Percentiles rank a stretch among this genome's conserved stretches.
Conservation (phyloP, 2,797 vertebrate genomes). For the Craterocephalus amniculus region DNA sequence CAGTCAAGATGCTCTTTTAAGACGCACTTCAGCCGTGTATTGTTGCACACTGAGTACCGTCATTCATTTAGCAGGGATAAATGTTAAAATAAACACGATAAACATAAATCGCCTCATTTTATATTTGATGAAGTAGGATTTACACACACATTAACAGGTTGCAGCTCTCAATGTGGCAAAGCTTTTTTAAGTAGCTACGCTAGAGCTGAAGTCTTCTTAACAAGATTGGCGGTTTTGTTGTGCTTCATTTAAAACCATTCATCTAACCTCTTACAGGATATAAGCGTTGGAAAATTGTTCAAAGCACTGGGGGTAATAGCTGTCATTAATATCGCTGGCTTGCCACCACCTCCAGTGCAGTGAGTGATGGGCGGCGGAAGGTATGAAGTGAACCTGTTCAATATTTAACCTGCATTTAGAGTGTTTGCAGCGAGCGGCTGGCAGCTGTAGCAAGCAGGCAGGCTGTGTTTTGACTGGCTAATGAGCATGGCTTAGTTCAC, state of each 20-base stretch:
- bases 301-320: slow-evolving; percentile 58
- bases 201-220: slow-evolving; percentile 37
- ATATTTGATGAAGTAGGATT: slow-evolving; percentile 12
- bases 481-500: slow-evolving; percentile 40
- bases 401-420: slow-evolving; percentile 72
- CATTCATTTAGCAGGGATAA: slow-evolving; percentile 23
- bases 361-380: slow-evolving; percentile 51
- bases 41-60: slow-evolving; percentile 11
- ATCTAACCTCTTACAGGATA: slow-evolving; percentile 47
- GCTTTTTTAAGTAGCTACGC: slow-evolving; percentile 23
- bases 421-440: slow-evolving; percentile 65
- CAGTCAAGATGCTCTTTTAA: slow-evolving; percentile 31
- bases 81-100: slow-evolving; percentile 34
- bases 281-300: slow-evolving; percentile 45
- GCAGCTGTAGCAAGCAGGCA: slow-evolving; percentile 38
- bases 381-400: slow-evolving; percentile 58
- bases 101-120: neutral
- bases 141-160: slow-evolving; percentile 10
- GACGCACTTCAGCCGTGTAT: slow-evolving; percentile 29
- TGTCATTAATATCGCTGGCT: slow-evolving; percentile 73
- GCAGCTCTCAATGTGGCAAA: slow-evolving; percentile 1
- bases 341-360: slow-evolving; percentile 53
- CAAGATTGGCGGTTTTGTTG: slow-evolving; percentile 47
- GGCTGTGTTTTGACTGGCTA: slow-evolving; percentile 65
- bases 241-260: slow-evolving; percentile 52